phyloP scores from a whole-genome alignment of 2,888 invertebrate genomes.

The Dexiosoma caninum region DNA sequence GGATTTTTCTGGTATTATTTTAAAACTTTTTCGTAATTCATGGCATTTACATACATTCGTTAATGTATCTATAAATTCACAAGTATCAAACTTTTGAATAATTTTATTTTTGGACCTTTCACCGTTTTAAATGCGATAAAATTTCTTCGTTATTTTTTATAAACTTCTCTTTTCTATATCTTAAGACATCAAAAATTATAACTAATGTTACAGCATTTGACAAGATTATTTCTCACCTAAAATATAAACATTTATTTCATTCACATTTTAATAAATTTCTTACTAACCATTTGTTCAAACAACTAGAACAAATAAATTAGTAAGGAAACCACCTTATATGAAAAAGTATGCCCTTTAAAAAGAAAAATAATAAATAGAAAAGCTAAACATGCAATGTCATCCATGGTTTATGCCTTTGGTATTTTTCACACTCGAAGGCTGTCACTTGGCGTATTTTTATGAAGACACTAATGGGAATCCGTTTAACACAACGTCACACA shows the following conservation, averaged over 20 bases:
- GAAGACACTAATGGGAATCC: conserved; percentile 63
- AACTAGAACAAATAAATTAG: conserved; percentile 16
- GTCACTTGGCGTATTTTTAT: conserved; percentile 53
- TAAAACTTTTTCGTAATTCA: too few relatives aligned
- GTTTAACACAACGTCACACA: conserved; percentile 62
- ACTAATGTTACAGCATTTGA: too few relatives aligned
- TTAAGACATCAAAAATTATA: too few relatives aligned
- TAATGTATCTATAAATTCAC: too few relatives aligned
- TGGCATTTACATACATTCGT: too few relatives aligned
- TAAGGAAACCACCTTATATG: not conserved
- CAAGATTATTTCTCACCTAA: not conserved
- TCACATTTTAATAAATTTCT: not conserved
- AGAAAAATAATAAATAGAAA: not conserved
- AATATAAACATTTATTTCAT: not conserved
- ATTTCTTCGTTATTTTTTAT: too few relatives aligned
- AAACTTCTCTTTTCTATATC: too few relatives aligned
- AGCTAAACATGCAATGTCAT: conserved; percentile 57
- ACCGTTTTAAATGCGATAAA: too few relatives aligned
- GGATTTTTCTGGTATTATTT: too few relatives aligned
- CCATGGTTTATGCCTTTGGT: conserved; percentile 50
- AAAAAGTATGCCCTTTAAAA: not conserved
- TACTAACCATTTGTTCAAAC: conserved; percentile 33
- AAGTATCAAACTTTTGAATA: too few relatives aligned
- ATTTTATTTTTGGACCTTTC: too few relatives aligned
- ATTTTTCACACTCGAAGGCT: conserved; percentile 63